Evolutionary conservation across 2,113 vertebrate species (phyloP).

Genomic region (Oophaga pumilio): DNA sequence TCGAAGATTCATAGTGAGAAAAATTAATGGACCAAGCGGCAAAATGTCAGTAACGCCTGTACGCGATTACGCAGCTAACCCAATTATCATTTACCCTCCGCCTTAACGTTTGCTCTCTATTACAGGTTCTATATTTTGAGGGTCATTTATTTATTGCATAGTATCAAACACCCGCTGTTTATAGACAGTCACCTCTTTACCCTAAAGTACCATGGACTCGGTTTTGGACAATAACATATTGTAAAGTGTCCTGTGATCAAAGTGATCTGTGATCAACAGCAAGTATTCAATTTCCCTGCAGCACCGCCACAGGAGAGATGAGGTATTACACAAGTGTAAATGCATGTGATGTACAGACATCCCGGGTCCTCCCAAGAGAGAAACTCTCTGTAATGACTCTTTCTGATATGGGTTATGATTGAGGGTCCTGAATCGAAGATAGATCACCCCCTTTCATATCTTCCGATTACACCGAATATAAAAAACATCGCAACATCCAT

Average conservation of each 20-base stretch:
- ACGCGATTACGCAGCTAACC: not conserved
- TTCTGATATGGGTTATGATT: no score
- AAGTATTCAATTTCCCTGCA: not conserved
- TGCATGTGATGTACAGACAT: not conserved
- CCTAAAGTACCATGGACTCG: not conserved
- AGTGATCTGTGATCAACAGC: not conserved
- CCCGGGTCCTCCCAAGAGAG: not conserved
- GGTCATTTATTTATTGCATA: not conserved
- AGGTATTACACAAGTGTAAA: not conserved
- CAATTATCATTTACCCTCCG: not conserved
- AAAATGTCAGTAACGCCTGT: not conserved
- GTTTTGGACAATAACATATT: not conserved
- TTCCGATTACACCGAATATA: no score
- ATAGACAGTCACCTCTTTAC: not conserved
- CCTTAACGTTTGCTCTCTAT: conserved; percentile 18
- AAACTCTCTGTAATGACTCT: no score
- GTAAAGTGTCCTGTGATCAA: not conserved
- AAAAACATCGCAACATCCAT: no score
- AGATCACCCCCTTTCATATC: no score
- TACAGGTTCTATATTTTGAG: conserved; percentile 10
- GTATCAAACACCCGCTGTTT: not conserved
- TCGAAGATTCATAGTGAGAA: not conserved
- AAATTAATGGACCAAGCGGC: not conserved
- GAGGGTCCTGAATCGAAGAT: no score
- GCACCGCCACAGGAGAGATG: no score